Conservation (phyloP, 2,888 invertebrate species). For the Seladonia tumulorum region DNA sequence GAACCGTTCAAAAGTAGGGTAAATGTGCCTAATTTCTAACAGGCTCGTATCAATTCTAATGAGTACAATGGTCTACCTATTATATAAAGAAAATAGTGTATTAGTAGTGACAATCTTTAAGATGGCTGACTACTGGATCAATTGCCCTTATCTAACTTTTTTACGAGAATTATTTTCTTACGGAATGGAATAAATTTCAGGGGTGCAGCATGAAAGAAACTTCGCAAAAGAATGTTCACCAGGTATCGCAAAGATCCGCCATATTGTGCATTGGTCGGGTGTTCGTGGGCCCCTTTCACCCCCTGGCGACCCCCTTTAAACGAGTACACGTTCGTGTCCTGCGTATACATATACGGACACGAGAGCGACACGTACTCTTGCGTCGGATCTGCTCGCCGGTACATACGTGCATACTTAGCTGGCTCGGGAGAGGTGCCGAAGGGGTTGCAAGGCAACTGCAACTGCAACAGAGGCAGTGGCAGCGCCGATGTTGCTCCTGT, state of each 20-base stretch:
- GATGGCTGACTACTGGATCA: no score
- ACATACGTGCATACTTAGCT: slow-evolving; percentile 64
- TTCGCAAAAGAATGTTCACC: neutral
- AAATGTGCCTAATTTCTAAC: no score
- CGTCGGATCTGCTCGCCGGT: slow-evolving; percentile 41
- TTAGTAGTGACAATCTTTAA: no score
- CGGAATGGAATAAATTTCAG: no score
- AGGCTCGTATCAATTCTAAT: no score
- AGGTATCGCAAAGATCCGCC: neutral
- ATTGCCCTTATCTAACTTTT: no score
- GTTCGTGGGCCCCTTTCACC: slow-evolving; percentile 18
- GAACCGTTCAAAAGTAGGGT: no score
- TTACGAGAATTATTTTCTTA: no score
- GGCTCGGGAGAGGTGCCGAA: slow-evolving; percentile 64
- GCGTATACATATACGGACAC: slow-evolving; percentile 27
- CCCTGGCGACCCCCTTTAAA: slow-evolving; percentile 27
- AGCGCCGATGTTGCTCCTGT: slow-evolving; percentile 71
- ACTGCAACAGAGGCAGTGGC: slow-evolving; percentile 60
- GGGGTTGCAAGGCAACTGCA: slow-evolving; percentile 71
- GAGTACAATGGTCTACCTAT: no score
- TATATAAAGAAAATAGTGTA: no score
- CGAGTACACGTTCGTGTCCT: slow-evolving; percentile 41
- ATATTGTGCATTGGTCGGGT: slow-evolving; percentile 41
- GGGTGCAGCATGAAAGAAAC: neutral
- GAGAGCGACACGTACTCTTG: slow-evolving; percentile 50